These are phyloP conservation scores for Orthosia incerta DNA, from an alignment of 2,888 invertebrate genomes.

Conservation along the genomic window DNA sequence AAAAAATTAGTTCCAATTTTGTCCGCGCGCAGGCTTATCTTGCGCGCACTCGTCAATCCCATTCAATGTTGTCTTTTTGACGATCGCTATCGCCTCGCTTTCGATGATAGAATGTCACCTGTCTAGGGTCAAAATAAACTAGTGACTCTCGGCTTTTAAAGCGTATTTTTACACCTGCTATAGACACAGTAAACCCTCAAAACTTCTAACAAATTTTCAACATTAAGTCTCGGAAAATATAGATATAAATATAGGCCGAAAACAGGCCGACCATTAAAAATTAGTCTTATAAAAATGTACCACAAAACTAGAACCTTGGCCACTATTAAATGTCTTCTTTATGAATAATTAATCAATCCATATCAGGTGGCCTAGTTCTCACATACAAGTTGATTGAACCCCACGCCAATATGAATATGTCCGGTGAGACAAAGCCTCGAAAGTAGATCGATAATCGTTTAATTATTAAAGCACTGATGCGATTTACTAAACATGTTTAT, in stretches of 20 bases:
- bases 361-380: constrained; percentile 50
- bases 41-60: too few species aligned
- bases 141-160: neutral
- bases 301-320: neutral
- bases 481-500: constrained; percentile 17
- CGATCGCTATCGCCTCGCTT: too few species aligned
- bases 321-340: constrained; percentile 14
- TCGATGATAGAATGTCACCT: too few species aligned
- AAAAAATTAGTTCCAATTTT: too few species aligned
- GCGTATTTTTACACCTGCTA: neutral
- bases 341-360: constrained; percentile 46
- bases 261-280: neutral
- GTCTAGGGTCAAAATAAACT: neutral
- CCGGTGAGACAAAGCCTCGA: constrained; percentile 24
- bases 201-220: neutral
- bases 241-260: neutral
- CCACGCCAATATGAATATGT: constrained; percentile 38
- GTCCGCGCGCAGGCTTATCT: too few species aligned
- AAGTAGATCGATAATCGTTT: constrained; percentile 41
- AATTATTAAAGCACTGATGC: constrained; percentile 37
- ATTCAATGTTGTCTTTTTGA: too few species aligned
- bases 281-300: neutral
- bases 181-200: neutral
- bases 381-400: constrained; percentile 41
- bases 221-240: neutral